Base-by-base conservation (phyloP, 2,113 vertebrate genomes). In the Oxyura jamaicensis region DNA sequence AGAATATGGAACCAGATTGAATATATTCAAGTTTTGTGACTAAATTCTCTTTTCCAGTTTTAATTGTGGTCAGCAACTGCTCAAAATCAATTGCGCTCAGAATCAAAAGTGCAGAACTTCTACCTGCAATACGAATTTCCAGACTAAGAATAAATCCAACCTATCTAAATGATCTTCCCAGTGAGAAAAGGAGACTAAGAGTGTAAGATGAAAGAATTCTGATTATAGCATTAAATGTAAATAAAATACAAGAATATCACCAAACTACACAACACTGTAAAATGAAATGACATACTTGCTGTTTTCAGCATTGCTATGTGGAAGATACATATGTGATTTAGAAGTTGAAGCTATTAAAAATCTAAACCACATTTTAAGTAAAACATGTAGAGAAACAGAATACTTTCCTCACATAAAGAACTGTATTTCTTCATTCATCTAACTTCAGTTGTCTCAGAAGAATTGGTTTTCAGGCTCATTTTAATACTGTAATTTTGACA, bases 401-500 rank as follows among this genome's bases (percentile, higher is more conserved):
- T 56, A 29, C 5, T 13, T 56, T 55, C 6, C 18, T 62, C 33
- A 44, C 4, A 80, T 80, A 88, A 91, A 88, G 19, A 93, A 44
- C 1, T 4, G 9, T 15, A 50, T 53, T 88, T 90, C 25, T 81
- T 81, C 26, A 77, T 82, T 79, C 66, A 69, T 90, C 20, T 67
- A 25, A 46, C 26, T 88, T 83, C 8, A 46, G 22, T 35, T 93
- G 33, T 59, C 36, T 22, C 11, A n/a, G 41, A 67, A 79, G 14
- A 66, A 42, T 16, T 56, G 16, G 0, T 75, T 93, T 88, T 53
- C 52, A 81, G 74, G 13, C 7, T 93, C 60, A 42, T 42, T 88
- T 83, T 75, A 83, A 84, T 82, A 72, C 13, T 39, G 9, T 71
- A 73, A 88, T 93, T 86, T 92, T 93, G 39, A 75, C 62, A 80